A percentile compares a stretch with the other conserved stretches of the same genome.
phyloP scores from a whole-genome alignment of 2,113 vertebrate genomes.

The Rhinolophus sinicus region DNA sequence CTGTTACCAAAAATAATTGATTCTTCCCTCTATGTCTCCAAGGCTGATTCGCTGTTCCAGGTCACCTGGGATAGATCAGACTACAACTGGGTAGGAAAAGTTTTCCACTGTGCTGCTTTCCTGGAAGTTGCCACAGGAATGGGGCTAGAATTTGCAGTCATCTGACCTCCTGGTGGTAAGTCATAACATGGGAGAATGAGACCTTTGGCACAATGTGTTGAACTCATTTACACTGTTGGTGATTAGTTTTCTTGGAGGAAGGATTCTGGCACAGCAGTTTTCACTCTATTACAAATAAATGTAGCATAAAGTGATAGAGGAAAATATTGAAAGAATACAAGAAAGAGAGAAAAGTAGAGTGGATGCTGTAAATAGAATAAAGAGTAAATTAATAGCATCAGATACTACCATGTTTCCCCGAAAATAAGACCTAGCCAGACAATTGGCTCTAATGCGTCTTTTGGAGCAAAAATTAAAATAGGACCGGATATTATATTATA shows the following conservation, averaged over 20 bases:
- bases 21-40: neutral
- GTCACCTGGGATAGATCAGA: neutral
- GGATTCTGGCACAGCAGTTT: neutral
- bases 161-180: neutral
- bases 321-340: neutral
- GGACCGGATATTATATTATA: no score
- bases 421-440: no score
- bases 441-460: no score
- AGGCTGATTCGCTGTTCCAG: neutral
- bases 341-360: neutral
- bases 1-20: neutral
- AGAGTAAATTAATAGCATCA: neutral
- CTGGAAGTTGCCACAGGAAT: neutral
- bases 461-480: no score
- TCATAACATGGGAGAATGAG: neutral
- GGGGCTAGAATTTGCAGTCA: neutral
- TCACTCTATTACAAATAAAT: conserved; percentile 15
- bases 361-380: neutral
- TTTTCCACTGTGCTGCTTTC: neutral
- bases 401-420: neutral
- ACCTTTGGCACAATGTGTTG: neutral
- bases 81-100: neutral
- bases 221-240: neutral
- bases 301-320: neutral
- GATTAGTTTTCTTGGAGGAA: neutral